Evolutionary conservation across 92 coral and sea anemone genomes (phyloP), one percentile per base, ranked within the genome.

Genomic region (Palythoa heliodiscus): DNA sequence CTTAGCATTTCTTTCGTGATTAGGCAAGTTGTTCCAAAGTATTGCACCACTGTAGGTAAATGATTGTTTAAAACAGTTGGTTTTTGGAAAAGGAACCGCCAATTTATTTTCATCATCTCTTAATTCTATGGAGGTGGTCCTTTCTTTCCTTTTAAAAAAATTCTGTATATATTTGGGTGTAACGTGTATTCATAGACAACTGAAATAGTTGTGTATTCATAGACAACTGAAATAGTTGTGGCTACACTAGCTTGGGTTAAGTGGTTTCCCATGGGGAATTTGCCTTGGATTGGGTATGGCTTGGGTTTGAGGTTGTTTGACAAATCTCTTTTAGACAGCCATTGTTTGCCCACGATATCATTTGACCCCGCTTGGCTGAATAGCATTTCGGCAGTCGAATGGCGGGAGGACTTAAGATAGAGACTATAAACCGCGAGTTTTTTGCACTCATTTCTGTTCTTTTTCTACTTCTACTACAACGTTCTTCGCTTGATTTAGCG

Each of bases 401-500:
- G 61, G 61, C 61, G 61, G 61, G 70, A 64, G 70, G 25, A 64
- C 4, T 64, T 64, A 64, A 19, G 29, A 64, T 64, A 37, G 29
- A 64, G 70, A 64, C 70, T 64, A 37, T 22, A 23, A 64, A 64
- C 29, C 25, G 70, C 37, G 70, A 64, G 70, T 19, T 64, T 7
- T 64, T 64, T 19, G 5, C 70, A 19, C 70, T 64, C 70, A 19
- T 64, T 64, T 0, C 61, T 64, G 70, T 64, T 64, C 68, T 60
- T 12, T 19, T 60, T 9, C 68, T 60, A 13, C 72, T 68, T 5
- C 71, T 67, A 24, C 40, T 5, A 57, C 91, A 64, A 71, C 91
- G 76, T 60, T 88, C 75, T 60, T 68, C 84, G 78, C 78, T 83
- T 67, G 86, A 83, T 87, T 86, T 90, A 82, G 90, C 78, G 20